These are phyloP conservation scores for Microtus ochrogaster DNA, from an alignment of 2,113 vertebrate species.

Conservation along the genomic window DNA sequence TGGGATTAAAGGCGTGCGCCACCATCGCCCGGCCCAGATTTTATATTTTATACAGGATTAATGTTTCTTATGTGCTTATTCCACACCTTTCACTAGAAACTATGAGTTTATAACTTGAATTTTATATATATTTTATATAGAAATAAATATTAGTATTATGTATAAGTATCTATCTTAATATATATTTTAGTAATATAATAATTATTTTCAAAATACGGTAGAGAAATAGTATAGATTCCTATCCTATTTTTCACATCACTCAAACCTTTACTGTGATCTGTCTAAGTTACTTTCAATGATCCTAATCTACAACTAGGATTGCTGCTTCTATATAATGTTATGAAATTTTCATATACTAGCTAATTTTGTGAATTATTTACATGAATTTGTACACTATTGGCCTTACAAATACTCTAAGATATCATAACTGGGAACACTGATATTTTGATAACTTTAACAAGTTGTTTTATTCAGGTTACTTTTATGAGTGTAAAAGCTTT, in stretches of 20 bases:
- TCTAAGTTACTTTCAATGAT: not conserved
- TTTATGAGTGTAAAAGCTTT: not conserved
- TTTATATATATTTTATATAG: too few species aligned
- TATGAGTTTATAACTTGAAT: not conserved
- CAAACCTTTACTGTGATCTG: not conserved
- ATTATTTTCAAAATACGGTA: not conserved
- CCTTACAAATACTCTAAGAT: not conserved
- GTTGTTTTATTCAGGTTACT: not conserved
- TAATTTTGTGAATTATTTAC: not conserved
- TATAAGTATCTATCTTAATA: too few species aligned
- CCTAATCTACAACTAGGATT: not conserved
- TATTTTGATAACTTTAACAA: not conserved
- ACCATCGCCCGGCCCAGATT: not conserved
- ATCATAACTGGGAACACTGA: not conserved
- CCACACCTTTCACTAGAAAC: not conserved
- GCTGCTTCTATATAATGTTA: fast-evolving
- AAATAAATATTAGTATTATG: too few species aligned
- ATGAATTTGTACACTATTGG: not conserved
- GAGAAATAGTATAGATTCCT: not conserved
- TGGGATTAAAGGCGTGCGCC: too few species aligned
- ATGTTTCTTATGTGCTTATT: not conserved
- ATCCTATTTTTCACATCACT: fast-evolving
- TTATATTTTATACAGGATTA: not conserved
- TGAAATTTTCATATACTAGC: not conserved
- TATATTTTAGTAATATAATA: too few species aligned